These are phyloP conservation scores for Acanthosoma haemorrhoidale DNA, from an alignment of 2,888 invertebrate genomes.

Conservation along the genomic window DNA sequence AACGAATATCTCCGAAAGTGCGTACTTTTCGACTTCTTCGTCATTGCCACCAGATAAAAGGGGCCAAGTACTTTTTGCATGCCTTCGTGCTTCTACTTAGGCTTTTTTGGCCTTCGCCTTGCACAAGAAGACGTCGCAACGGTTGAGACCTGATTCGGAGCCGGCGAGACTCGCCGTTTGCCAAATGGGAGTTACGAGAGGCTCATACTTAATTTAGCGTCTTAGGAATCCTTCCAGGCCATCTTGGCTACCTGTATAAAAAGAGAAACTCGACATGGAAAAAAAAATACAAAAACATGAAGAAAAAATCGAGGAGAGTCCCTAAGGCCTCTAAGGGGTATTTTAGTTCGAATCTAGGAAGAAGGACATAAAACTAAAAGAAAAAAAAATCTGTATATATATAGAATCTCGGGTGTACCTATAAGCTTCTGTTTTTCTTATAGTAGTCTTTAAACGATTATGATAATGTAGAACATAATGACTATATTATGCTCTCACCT, in stretches of 20 bases:
- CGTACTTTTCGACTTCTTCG: too few relatives aligned
- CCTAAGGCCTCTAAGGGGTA: neutral
- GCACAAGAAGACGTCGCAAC: too few relatives aligned
- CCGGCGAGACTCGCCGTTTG: neutral
- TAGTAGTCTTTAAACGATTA: neutral
- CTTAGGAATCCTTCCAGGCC: neutral
- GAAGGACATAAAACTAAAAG: neutral
- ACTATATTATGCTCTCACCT: neutral
- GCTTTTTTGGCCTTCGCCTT: too few relatives aligned
- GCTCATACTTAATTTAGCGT: constrained; percentile 5
- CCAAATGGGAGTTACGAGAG: neutral
- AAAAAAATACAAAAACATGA: too few relatives aligned
- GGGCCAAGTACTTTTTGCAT: too few relatives aligned
- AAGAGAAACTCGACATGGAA: neutral
- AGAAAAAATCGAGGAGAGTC: too few relatives aligned
- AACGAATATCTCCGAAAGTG: too few relatives aligned
- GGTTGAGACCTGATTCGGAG: neutral
- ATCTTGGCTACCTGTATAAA: neutral
- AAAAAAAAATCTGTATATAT: neutral
- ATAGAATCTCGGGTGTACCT: neutral
- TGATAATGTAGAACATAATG: constrained; percentile 6
- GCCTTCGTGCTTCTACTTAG: too few relatives aligned
- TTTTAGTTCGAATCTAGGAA: neutral
- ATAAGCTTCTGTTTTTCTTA: constrained; percentile 10
- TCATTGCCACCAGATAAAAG: too few relatives aligned